A percentile compares a stretch with the other conserved stretches of the same genome.
Evolutionary conservation across 2,113 vertebrate species (phyloP).

Genomic region (Saimiri boliviensis): DNA sequence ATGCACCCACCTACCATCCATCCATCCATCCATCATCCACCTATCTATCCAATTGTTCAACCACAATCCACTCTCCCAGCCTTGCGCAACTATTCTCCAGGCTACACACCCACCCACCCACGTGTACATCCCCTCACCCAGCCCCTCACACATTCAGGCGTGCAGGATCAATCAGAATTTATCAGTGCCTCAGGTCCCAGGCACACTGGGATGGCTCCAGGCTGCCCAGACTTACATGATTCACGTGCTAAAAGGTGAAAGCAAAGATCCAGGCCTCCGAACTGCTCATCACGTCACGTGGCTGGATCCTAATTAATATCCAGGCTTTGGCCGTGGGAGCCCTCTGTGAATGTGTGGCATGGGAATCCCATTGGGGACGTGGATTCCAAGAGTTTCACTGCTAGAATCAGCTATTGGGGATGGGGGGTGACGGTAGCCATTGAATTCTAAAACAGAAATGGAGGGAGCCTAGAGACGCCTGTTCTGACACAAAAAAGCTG

Average conservation of each 20-base stretch:
- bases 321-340: no score
- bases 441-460: background rate
- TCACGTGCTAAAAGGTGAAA: background rate
- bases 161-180: no score
- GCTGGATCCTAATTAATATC: accelerated
- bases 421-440: accelerated
- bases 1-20: background rate
- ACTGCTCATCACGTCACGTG: accelerated
- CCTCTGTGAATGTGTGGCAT: background rate
- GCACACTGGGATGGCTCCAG: accelerated
- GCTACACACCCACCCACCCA: background rate
- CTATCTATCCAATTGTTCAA: no score
- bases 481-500: accelerated
- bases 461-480: background rate
- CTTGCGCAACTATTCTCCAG: background rate
- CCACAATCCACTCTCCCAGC: background rate
- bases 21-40: no score
- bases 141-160: accelerated
- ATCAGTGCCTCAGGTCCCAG: background rate
- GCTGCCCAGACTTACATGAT: background rate
- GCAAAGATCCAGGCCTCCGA: background rate
- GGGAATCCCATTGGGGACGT: background rate
- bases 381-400: accelerated
- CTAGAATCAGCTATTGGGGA: background rate
- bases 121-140: no score